These are phyloP conservation scores for Muscicapa striata DNA, from an alignment of 2,797 vertebrate species.

Conservation along the genomic window DNA sequence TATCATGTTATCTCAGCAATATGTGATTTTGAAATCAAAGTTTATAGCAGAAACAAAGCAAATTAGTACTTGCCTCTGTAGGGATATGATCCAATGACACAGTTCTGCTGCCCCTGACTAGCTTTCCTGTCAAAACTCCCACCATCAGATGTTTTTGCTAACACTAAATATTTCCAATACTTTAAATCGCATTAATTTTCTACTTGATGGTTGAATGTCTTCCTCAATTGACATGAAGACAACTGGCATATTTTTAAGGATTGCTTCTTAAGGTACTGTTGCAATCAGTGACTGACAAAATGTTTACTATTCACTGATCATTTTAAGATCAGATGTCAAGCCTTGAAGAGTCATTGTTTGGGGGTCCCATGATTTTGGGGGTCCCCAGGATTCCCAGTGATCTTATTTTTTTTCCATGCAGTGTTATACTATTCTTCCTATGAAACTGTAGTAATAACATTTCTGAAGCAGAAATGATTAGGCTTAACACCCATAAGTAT, in stretches of 20 bases:
- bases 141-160: not conserved
- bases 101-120: not conserved
- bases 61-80: not conserved
- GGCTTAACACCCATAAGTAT: not conserved
- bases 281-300: not conserved
- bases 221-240: not conserved
- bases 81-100: not conserved
- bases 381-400: not conserved
- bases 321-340: not conserved
- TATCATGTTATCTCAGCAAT: not conserved
- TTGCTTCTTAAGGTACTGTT: not conserved
- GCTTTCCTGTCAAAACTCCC: not conserved
- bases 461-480: not conserved
- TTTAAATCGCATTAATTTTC: not conserved
- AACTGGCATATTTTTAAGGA: not conserved
- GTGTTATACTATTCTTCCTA: not conserved
- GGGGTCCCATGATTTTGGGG: not conserved
- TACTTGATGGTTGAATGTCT: not conserved
- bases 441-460: not conserved
- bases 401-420: not conserved
- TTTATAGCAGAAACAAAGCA: not conserved
- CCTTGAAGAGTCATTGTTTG: not conserved
- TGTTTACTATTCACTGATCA: not conserved
- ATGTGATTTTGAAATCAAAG: not conserved
- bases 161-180: not conserved